Evolutionary conservation across 2,113 vertebrate species (phyloP).

Genomic region (Mobula birostris): DNA sequence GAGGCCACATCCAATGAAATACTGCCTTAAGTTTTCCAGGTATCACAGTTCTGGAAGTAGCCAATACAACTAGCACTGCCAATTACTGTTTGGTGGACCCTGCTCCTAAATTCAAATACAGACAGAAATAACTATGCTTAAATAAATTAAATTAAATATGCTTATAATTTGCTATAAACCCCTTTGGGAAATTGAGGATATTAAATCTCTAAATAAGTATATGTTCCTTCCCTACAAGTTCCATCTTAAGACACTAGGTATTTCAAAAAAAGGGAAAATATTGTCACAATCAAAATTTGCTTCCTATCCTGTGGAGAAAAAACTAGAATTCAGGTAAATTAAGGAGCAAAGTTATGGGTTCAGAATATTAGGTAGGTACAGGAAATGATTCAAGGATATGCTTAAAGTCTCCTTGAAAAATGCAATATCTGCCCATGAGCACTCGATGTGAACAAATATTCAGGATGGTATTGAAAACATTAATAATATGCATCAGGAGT

Average conservation of each 20-base stretch:
- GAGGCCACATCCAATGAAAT: too few relatives aligned
- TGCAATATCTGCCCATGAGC: too few relatives aligned
- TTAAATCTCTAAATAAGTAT: background rate
- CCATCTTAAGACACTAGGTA: background rate
- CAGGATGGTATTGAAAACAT: too few relatives aligned
- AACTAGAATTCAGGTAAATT: too few relatives aligned
- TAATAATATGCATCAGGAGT: too few relatives aligned
- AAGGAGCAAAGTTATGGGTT: too few relatives aligned
- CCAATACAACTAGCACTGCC: background rate
- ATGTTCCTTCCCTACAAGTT: background rate
- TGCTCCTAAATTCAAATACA: background rate
- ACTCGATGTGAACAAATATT: too few relatives aligned
- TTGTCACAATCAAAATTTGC: background rate
- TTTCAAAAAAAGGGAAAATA: background rate
- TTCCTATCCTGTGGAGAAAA: background rate
- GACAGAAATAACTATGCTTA: background rate
- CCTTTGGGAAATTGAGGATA: background rate
- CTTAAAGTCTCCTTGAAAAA: too few relatives aligned
- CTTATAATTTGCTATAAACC: background rate
- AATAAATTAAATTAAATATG: background rate
- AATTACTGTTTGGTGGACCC: background rate
- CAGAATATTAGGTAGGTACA: too few relatives aligned
- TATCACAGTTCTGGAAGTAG: background rate
- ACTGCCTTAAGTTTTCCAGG: background rate
- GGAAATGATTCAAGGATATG: too few relatives aligned